Evolutionary conservation across 2,888 invertebrate genomes (phyloP).

Genomic region (Agonopterix heracliana): DNA sequence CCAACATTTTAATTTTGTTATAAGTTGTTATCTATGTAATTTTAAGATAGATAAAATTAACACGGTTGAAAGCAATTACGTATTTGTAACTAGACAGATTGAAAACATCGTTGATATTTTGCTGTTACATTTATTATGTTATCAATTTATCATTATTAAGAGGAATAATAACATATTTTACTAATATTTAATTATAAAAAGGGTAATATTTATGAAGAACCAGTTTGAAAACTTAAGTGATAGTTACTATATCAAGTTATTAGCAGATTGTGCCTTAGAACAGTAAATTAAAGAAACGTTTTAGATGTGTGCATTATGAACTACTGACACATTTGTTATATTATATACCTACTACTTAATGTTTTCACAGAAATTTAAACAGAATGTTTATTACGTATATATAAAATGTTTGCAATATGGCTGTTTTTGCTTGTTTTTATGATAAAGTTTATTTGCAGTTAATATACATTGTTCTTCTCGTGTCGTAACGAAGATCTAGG

Average conservation of each 20-base stretch:
- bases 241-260: slow-evolving; percentile 56
- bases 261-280: slow-evolving; percentile 73
- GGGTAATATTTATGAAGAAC: slow-evolving; percentile 51
- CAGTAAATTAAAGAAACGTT: slow-evolving; percentile 39
- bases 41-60: slow-evolving; percentile 60
- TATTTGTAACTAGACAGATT: slow-evolving; percentile 45
- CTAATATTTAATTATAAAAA: slow-evolving; percentile 34
- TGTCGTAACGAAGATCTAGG: slow-evolving; percentile 48
- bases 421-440: slow-evolving; percentile 65
- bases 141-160: slow-evolving; percentile 52
- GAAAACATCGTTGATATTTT: slow-evolving; percentile 63
- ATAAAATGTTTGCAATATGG: slow-evolving; percentile 52
- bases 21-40: slow-evolving; percentile 68
- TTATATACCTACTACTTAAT: slow-evolving; percentile 15
- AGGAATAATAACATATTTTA: slow-evolving; percentile 50
- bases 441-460: slow-evolving; percentile 64
- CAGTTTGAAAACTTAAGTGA: slow-evolving; percentile 56
- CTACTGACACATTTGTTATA: slow-evolving; percentile 17
- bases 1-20: slow-evolving; percentile 69
- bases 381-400: slow-evolving; percentile 40
- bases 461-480: slow-evolving; percentile 44
- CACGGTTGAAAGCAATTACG: slow-evolving; percentile 54
- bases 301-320: slow-evolving; percentile 54
- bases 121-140: slow-evolving; percentile 66
- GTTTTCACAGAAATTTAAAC: slow-evolving; percentile 25